phyloP scores from a whole-genome alignment of 2,113 vertebrate species.

The Anas platyrhynchos region DNA sequence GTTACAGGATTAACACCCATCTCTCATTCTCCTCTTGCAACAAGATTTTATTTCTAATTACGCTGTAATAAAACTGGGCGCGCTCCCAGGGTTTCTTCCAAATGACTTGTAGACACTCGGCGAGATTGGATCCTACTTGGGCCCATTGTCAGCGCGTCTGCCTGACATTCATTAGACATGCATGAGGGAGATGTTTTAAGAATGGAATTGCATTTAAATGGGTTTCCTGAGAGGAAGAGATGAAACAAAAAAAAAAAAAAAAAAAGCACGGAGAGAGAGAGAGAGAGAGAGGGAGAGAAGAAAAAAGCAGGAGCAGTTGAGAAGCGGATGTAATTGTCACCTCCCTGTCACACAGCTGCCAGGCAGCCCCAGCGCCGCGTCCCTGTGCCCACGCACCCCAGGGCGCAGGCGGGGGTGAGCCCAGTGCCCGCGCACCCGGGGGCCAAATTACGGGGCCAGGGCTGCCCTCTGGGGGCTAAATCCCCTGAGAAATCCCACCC shows the following conservation, averaged over 20 bases:
- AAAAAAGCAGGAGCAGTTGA: conserved; percentile 35
- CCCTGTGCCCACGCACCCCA: rapidly evolving
- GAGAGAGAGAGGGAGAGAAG: background rate
- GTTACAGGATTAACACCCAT: conserved; percentile 78
- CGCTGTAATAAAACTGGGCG: conserved; percentile 81
- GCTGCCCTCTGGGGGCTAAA: background rate
- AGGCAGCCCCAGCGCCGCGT: background rate
- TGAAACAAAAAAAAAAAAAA: conserved; percentile 32
- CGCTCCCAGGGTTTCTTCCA: conserved; percentile 83
- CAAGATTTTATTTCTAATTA: conserved; percentile 87
- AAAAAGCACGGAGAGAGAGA: background rate
- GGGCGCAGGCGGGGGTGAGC: background rate
- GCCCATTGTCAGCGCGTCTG: conserved; percentile 76
- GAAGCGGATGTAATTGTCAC: conserved; percentile 50
- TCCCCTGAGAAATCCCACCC: background rate
- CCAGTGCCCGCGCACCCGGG: background rate
- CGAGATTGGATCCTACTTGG: conserved; percentile 76
- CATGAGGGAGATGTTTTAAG: conserved; percentile 82
- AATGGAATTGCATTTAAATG: conserved; percentile 85
- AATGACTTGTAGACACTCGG: conserved; percentile 81
- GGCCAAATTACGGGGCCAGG: rapidly evolving
- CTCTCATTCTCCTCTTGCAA: conserved; percentile 79
- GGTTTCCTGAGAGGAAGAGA: conserved; percentile 81
- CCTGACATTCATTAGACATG: conserved; percentile 84
- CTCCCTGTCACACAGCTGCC: background rate